Conservation (phyloP, 2,113 vertebrate species). For the Pterocles orientalis region DNA sequence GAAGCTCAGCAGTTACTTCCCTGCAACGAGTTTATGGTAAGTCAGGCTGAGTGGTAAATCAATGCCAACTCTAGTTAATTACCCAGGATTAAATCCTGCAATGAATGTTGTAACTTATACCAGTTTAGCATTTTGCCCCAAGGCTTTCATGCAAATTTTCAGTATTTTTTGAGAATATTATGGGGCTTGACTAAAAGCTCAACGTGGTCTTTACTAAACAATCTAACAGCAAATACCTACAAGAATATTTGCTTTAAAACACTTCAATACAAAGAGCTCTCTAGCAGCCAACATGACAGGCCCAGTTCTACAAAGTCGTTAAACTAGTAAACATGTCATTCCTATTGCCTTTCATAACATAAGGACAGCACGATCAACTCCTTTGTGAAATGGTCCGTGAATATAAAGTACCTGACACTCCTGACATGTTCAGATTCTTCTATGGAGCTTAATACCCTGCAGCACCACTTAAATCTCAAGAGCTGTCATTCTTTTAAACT, state of each 20-base stretch:
- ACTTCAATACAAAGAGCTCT: background rate
- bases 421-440: constrained; percentile 6
- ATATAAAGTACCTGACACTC: constrained; percentile 48
- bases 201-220: constrained; percentile 18
- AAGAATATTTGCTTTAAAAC: constrained; percentile 34
- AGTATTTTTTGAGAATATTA: background rate
- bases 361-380: background rate
- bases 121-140: background rate
- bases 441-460: constrained; percentile 25
- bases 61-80: background rate
- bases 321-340: background rate
- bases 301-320: background rate
- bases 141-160: constrained; percentile 39
- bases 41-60: background rate
- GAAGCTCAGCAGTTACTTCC: background rate
- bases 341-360: background rate
- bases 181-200: background rate
- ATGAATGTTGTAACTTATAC: constrained; percentile 2
- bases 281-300: background rate
- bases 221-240: constrained; percentile 28
- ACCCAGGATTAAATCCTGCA: background rate
- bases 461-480: constrained; percentile 26
- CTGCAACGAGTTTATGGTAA: background rate
- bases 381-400: constrained; percentile 27
- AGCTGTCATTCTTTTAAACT: constrained; percentile 12